Conservation (phyloP, 2,113 vertebrate species). For the Oophaga pumilio region DNA sequence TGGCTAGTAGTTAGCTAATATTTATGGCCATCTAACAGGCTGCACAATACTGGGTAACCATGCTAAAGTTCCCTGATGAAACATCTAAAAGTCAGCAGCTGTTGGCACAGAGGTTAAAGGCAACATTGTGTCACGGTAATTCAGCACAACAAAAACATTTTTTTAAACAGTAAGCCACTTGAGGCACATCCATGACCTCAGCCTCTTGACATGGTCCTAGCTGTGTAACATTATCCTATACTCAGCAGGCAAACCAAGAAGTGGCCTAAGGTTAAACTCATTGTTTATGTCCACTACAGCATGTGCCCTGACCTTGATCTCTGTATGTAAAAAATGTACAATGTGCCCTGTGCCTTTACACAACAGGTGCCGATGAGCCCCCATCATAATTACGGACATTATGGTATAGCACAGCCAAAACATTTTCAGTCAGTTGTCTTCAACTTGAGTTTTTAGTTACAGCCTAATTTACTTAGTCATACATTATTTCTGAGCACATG, state of each 20-base stretch:
- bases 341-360: background rate
- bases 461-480: background rate
- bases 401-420: conserved; percentile 16
- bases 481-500: background rate
- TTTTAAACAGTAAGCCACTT: conserved; percentile 21
- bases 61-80: rapidly evolving
- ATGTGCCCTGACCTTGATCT: conserved; percentile 15
- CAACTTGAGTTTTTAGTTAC: background rate
- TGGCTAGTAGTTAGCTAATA: background rate
- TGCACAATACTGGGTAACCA: background rate
- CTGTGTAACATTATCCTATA: conserved; percentile 26
- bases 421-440: background rate
- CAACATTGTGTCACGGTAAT: conserved; percentile 1
- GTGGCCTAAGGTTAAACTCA: conserved; percentile 51
- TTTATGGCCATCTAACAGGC: background rate
- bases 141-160: conserved; percentile 17
- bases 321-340: background rate
- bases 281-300: conserved; percentile 44
- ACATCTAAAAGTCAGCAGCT: conserved; percentile 11
- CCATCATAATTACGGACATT: conserved; percentile 29
- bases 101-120: conserved; percentile 24
- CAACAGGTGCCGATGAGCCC: conserved; percentile 22
- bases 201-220: conserved; percentile 25
- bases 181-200: conserved; percentile 22
- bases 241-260: conserved; percentile 7